Percentiles rank a stretch among this genome's conserved stretches.
phyloP scores from a whole-genome alignment of 2,113 vertebrate species.

The Capricornis sumatraensis region DNA sequence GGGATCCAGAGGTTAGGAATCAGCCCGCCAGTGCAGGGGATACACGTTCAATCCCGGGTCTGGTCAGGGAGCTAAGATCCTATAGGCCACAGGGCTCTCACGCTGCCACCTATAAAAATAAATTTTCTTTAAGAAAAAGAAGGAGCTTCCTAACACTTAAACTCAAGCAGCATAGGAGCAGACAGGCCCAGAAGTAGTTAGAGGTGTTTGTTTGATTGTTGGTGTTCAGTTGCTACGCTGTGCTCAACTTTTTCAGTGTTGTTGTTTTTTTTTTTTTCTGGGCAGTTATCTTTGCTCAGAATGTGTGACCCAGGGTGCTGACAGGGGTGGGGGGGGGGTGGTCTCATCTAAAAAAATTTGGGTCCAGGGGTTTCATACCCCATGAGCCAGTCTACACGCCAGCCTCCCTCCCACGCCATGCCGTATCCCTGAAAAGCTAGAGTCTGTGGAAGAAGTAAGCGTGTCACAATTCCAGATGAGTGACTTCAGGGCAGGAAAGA shows the following conservation, averaged over 20 bases:
- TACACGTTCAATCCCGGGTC: background rate
- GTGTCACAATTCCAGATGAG: background rate
- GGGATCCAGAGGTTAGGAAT: background rate
- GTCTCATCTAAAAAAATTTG: fast-evolving
- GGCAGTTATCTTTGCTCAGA: fast-evolving
- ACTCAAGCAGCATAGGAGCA: fast-evolving
- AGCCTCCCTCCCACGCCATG: fast-evolving
- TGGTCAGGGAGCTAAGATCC: background rate
- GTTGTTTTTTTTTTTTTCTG: fast-evolving
- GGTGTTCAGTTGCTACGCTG: background rate
- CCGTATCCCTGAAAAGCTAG: fast-evolving
- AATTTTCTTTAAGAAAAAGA: background rate
- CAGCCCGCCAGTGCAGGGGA: fast-evolving
- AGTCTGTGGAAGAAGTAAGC: no score
- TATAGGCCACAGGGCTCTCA: background rate
- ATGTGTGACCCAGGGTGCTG: no score
- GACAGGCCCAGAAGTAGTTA: background rate
- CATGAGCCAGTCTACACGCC: fast-evolving
- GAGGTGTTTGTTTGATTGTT: background rate
- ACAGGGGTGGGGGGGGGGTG: fast-evolving
- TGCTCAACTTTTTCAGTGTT: background rate
- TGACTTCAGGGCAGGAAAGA: fast-evolving
- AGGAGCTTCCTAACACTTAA: background rate
- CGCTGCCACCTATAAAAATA: background rate
- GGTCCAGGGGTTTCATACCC: background rate